Percentiles rank a stretch among this genome's conserved stretches.
phyloP scores from a whole-genome alignment of 2,888 invertebrate species.

The Clunio marinus region DNA sequence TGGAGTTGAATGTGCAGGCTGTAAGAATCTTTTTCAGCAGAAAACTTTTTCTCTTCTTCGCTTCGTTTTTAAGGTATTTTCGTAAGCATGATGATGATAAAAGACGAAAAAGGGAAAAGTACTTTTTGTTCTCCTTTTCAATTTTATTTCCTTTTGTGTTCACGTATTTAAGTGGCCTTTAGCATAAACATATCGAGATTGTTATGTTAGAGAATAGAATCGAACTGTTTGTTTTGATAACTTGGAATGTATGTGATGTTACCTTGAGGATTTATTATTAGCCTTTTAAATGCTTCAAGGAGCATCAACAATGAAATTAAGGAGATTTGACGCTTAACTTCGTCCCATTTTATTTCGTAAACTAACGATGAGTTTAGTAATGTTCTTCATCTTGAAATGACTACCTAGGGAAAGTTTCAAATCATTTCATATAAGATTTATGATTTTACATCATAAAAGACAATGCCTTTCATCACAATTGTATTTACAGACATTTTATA shows the following conservation, averaged over 20 bases:
- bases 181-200: not conserved
- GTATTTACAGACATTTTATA: no score
- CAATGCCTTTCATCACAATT: conserved; percentile 17
- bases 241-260: conserved; percentile 18
- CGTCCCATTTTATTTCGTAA: not conserved
- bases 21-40: not conserved
- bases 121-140: no score
- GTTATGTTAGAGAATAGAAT: not conserved
- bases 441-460: conserved; percentile 1
- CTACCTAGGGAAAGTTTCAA: not conserved
- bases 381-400: no score
- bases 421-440: conserved; percentile 13
- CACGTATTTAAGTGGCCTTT: conserved; percentile 6
- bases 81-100: no score
- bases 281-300: conserved; percentile 35
- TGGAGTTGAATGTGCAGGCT: not conserved
- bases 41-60: not conserved
- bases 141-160: conserved; percentile 1
- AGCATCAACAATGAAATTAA: conserved; percentile 17
- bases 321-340: not conserved
- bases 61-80: no score
- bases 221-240: conserved; percentile 37
- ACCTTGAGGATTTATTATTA: conserved; percentile 36
- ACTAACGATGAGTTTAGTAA: not conserved
- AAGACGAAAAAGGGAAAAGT: no score